Percentiles rank a stretch among this genome's conserved stretches.
Evolutionary conservation across 64 coral and sea anemone genomes (phyloP).

Genomic region (Montipora efflorescens): DNA sequence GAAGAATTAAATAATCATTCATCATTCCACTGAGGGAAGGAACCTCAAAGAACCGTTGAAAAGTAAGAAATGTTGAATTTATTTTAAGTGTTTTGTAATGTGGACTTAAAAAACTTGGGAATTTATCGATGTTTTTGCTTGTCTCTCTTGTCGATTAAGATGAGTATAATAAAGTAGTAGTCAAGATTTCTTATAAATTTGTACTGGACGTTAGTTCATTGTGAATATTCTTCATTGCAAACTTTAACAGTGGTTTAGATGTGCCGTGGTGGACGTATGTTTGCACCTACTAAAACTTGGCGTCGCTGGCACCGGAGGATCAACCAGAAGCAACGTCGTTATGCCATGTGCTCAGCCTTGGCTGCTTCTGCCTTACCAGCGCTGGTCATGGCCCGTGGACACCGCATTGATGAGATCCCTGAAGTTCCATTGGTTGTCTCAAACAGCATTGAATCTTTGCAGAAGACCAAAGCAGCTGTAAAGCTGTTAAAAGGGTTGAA

Average conservation of each 20-base stretch:
- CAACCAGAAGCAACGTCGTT: constrained; percentile 90
- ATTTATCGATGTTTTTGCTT: no score
- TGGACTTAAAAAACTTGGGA: no score
- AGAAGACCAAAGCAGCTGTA: constrained; percentile 92
- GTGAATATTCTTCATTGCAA: background rate
- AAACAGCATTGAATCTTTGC: constrained; percentile 86
- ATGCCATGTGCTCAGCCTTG: constrained; percentile 91
- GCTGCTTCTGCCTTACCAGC: constrained; percentile 88
- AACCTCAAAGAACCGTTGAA: no score
- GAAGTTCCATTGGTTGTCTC: constrained; percentile 91
- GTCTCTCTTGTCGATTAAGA: no score
- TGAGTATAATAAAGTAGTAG: no score
- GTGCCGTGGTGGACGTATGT: constrained; percentile 98
- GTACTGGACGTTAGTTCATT: no score
- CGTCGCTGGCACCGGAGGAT: constrained; percentile 97
- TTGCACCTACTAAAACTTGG: constrained; percentile 99
- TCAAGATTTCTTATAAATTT: no score
- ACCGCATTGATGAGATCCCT: constrained; percentile 83
- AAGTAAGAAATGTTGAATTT: no score
- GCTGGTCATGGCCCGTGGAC: constrained; percentile 92
- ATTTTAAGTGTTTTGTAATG: no score
- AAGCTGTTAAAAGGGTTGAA: constrained; percentile 92
- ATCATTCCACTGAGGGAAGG: no score
- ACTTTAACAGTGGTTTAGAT: constrained; percentile 75
- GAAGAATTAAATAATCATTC: no score